A percentile compares a stretch with the other conserved stretches of the same genome.
Evolutionary conservation across 2,888 invertebrate species (phyloP).

Genomic region (Morpho deidamia): DNA sequence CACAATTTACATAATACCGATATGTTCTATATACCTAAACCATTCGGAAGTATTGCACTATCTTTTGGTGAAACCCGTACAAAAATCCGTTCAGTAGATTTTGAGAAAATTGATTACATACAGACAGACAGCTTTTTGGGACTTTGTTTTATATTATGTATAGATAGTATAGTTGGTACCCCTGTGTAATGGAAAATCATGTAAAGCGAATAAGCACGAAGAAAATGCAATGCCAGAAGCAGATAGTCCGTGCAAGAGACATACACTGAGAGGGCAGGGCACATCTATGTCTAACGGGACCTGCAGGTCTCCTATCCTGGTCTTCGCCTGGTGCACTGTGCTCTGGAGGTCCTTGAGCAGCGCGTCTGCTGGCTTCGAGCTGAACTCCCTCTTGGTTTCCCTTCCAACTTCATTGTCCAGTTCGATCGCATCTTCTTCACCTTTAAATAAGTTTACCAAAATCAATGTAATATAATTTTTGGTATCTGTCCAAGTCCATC

Average conservation of each 20-base stretch:
- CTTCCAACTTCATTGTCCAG: constrained; percentile 37
- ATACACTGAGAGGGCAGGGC: constrained; percentile 60
- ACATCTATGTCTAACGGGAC: constrained; percentile 64
- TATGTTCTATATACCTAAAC: no score
- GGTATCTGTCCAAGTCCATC: no score
- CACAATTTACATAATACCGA: no score
- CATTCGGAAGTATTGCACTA: no score
- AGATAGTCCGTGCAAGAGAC: constrained; percentile 62
- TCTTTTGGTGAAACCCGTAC: no score
- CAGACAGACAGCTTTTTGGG: no score
- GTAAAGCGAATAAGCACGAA: background rate
- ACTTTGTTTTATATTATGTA: no score
- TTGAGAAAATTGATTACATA: no score
- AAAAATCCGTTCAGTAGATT: no score
- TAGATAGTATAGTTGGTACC: no score
- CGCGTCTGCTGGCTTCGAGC: constrained; percentile 55
- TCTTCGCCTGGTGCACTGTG: constrained; percentile 78
- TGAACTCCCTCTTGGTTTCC: constrained; percentile 40
- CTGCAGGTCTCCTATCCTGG: constrained; percentile 81
- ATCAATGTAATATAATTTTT: no score
- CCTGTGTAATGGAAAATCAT: no score
- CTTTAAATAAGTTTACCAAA: constrained; percentile 36
- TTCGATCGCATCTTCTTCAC: constrained; percentile 66
- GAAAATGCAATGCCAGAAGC: constrained; percentile 18
- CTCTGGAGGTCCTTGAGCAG: constrained; percentile 75